A percentile compares a stretch with the other conserved stretches of the same genome.
These are phyloP conservation scores for Bufo bufo DNA, from an alignment of 2,113 vertebrate genomes.

Conservation along the genomic window DNA sequence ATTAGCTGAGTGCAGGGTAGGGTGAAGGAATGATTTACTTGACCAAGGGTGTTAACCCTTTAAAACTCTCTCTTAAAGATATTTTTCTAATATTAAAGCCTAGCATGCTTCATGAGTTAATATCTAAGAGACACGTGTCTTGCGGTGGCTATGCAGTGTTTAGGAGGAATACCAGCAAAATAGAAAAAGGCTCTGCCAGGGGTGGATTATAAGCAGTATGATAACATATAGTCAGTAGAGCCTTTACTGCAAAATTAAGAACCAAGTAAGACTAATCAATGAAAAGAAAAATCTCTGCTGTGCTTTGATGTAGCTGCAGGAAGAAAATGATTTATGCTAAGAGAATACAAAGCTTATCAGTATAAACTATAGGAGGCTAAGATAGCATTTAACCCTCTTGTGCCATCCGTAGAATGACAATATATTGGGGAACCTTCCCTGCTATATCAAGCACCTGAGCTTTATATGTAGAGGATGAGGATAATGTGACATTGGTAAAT, in stretches of 20 bases:
- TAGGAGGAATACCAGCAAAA: too few species aligned
- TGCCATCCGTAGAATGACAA: not conserved
- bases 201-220: slow-evolving; percentile 20
- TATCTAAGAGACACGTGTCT: not conserved
- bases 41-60: not conserved
- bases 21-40: not conserved
- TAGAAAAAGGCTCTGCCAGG: not conserved
- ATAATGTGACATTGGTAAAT: slow-evolving; percentile 42
- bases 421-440: not conserved
- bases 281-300: slow-evolving; percentile 48
- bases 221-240: not conserved
- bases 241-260: slow-evolving; percentile 39
- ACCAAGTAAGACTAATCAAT: slow-evolving; percentile 43
- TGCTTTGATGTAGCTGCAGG: slow-evolving; percentile 58
- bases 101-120: not conserved
- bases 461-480: not conserved
- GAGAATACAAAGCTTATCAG: slow-evolving; percentile 15
- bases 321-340: slow-evolving; percentile 62
- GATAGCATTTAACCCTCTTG: slow-evolving; percentile 16
- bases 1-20: not conserved
- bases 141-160: not conserved
- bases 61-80: not conserved
- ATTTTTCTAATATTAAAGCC: not conserved
- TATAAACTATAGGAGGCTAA: not conserved
- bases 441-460: not conserved